These are phyloP conservation scores for Microplitis deprimator DNA, from an alignment of 2,888 invertebrate species.

Conservation along the genomic window DNA sequence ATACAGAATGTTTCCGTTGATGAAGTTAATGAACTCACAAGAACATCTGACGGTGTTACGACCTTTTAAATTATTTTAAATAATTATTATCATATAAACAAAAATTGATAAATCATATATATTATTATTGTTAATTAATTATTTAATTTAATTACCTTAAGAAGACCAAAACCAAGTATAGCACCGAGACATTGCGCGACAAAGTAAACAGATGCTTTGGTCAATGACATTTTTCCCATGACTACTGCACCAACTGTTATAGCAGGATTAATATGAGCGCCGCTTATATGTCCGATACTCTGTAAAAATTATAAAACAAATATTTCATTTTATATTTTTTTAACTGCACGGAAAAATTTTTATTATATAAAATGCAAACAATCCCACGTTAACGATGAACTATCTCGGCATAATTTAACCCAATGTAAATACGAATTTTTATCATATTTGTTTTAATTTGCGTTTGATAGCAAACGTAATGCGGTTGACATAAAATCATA, in stretches of 20 bases:
- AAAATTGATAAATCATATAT: no score
- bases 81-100: background rate
- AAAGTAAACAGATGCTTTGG: slow-evolving; percentile 76
- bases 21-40: slow-evolving; percentile 40
- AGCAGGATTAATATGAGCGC: slow-evolving; percentile 84
- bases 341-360: no score
- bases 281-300: slow-evolving; percentile 84
- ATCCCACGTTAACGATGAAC: no score
- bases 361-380: no score
- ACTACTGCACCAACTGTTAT: slow-evolving; percentile 79
- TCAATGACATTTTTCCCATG: slow-evolving; percentile 74
- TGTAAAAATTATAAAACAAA: slow-evolving; percentile 63
- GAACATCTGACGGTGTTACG: slow-evolving; percentile 59
- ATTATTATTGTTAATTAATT: no score
- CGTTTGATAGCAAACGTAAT: no score
- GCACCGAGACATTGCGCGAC: slow-evolving; percentile 79
- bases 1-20: slow-evolving; percentile 52
- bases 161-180: slow-evolving; percentile 79
- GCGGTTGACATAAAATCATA: no score
- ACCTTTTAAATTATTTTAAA: slow-evolving; percentile 52
- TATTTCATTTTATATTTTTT: no score
- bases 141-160: slow-evolving; percentile 72
- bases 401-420: no score
- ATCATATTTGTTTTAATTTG: no score
- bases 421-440: no score